A percentile compares a stretch with the other conserved stretches of the same genome.
Evolutionary conservation across 2,113 vertebrate genomes (phyloP).

Genomic region (Misgurnus mizolepis): DNA sequence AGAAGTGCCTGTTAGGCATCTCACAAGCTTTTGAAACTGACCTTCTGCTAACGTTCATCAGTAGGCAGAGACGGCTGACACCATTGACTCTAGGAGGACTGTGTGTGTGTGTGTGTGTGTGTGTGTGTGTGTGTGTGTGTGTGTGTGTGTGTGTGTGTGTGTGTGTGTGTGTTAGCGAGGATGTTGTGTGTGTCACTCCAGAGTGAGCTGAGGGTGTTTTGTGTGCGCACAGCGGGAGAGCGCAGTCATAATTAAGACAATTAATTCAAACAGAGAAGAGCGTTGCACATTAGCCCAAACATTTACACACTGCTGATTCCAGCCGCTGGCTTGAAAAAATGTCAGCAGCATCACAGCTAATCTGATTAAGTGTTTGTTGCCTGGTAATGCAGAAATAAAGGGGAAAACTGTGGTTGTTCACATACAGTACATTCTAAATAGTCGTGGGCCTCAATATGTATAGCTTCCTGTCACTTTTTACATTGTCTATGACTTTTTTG

Average conservation of each 20-base stretch:
- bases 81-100: not conserved
- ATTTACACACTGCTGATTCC: conserved; percentile 50
- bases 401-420: not conserved
- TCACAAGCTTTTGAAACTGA: not conserved
- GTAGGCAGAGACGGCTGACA: not conserved
- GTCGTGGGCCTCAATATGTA: not conserved
- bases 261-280: conserved; percentile 55
- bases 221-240: conserved; percentile 49
- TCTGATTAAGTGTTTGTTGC: conserved; percentile 58
- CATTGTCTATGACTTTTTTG: not conserved
- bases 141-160: conserved; percentile 10
- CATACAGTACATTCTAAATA: not conserved
- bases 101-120: conserved; percentile 10
- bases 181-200: not conserved
- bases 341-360: conserved; percentile 49
- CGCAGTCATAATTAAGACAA: conserved; percentile 60
- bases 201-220: conserved; percentile 40
- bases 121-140: conserved; percentile 11
- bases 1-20: not conserved
- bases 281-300: conserved; percentile 49
- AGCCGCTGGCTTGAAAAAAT: conserved; percentile 51
- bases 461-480: not conserved
- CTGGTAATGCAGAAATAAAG: conserved; percentile 46
- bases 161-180: conserved; percentile 9
- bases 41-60: not conserved